Evolutionary conservation across 2,797 vertebrate species (phyloP), one percentile per base, ranked within the genome.

Genomic region (Acrossocheilus fasciatus): DNA sequence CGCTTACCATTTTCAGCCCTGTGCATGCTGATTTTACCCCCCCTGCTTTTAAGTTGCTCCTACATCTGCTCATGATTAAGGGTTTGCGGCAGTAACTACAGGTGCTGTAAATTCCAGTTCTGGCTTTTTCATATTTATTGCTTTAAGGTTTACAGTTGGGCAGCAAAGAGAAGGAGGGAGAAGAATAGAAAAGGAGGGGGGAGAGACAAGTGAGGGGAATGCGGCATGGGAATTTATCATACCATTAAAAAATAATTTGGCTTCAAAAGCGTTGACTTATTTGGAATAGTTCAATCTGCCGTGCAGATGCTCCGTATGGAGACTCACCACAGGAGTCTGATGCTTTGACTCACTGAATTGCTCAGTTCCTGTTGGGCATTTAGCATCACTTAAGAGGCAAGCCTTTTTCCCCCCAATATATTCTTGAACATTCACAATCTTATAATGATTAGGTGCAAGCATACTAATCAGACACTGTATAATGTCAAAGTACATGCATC

Each of bases 51-150:
- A 89, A 90, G 47, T 52, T 43, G 86, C 83, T 87, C 89, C 76
- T 14, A 90, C 95, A 95, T 96, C 95, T 96, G 96, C 79, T 93
- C 88, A 91, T 93, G 92, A 93, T 96, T 96, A 96, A 50, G 85
- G 86, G 64, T 75, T 87, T 88, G 91, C 76, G 87, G 91, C 83
- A 90, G 92, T 92, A 91, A 94, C 91, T 94, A 94, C 95, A 96
- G 95, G 95, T 96, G 95, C 94, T 93, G 94, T 95, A 95, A 95
- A 96, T 95, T 95, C 93, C 93, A 86, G 69, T 81, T 91, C 90
- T 90, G 89, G 89, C 91, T 90, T 93, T 87, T 39, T 90, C 91
- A 93, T 94, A 95, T 96, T 95, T 95, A 96, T 94, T 94, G 91
- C 94, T 91, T 92, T 92, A 85, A 88, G 92, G 91, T 94, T 94